Evolutionary conservation across 1,140 invertebrate species (phyloP), one percentile per base, ranked within the genome.

Genomic region (Formica selysi): DNA sequence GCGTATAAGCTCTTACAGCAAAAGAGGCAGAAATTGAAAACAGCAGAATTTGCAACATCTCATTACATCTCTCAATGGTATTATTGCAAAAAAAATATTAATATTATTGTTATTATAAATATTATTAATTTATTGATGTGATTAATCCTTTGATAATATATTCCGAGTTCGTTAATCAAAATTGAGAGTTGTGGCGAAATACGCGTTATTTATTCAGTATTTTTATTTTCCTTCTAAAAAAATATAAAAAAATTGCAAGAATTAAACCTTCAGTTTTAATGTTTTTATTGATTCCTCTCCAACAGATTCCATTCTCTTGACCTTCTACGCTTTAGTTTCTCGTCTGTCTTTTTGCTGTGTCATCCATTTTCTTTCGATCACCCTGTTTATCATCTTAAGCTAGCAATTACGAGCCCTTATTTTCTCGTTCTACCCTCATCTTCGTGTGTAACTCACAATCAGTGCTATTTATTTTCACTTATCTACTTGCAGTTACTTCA

Each of bases 11-110:
- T 79, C 38, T 8, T 62, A 22, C 26, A 54, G 26, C 32, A 79
- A 41, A 19, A 41, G 41, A 16, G 41, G 3, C 32, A 29, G 13
- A 64, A 51, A 19, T 51, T 51, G 48, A 19, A 51, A 16, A 48
- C n/a, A 44, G 51, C 48, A 78, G 54, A 73, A 80, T 89, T 83
- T 73, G 70, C 76, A 76, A 81, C 59, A 41, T 65, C 64, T 86
- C 87, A 59, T 89, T 86, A 89, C 62, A 89, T 76, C 26, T 41
- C 41, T 62, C 68, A 32, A 44, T 51, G 41, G 26, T 51, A 71
- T 32, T 36, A 41, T 71, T 54, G 32, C 54, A 26, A 11, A 51
- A 19, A 70, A 16, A n/a, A 29, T n/a, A 7, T 70, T 36, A 26
- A 48, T 48, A 48, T 48, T 48, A 19, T 51, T 51, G 19, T 51